Evolutionary conservation across 2,888 invertebrate species (phyloP), one percentile per base, ranked within the genome.

Genomic region (Leptogaster cylindrica): DNA sequence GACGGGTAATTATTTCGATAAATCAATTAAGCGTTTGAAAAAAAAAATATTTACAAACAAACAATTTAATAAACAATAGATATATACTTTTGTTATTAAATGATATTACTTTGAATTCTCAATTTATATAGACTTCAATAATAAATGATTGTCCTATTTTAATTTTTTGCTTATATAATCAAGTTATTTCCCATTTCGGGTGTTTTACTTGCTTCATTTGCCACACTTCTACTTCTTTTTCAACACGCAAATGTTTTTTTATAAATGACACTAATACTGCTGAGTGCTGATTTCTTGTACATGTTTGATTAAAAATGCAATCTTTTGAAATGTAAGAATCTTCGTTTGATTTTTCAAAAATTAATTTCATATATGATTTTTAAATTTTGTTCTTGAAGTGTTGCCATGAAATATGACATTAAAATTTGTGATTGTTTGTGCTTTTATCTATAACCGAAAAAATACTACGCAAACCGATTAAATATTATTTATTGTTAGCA

Each of bases 1-100:
- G 81, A 81, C 78, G 81, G 81, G 81, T 81, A 81, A 81, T 78
- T 79, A 71, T 78, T 76, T 46, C 50, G 39, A 65, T 58, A 48
- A 51, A 74, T 76, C 73, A 75, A 73, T 69, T 71, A 71, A 61
- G 44, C n/a, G 27, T 61, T 44, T 28, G 28, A 61, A 61, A 12
- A 6, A 46, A 44, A 36, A 12, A 18, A 36, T 65, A 14, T 65
- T 65, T 65, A 31, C 18, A 58, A 16, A 25, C 39, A 58, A 58
- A 41, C 58, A 58, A 41, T 58, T n/a, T n/a, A n/a, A n/a, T n/a
- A n/a, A n/a, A n/a, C n/a, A n/a, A n/a, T n/a, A n/a, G n/a, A n/a
- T n/a, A n/a, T n/a, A n/a, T n/a, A n/a, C 39, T 58, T 61, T 61
- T 41, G 23, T 44, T 61, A 31, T 28, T 61, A n/a, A n/a, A n/a